phyloP scores from a whole-genome alignment of 2,797 vertebrate genomes.

The Oceanodroma leucorhoa region DNA sequence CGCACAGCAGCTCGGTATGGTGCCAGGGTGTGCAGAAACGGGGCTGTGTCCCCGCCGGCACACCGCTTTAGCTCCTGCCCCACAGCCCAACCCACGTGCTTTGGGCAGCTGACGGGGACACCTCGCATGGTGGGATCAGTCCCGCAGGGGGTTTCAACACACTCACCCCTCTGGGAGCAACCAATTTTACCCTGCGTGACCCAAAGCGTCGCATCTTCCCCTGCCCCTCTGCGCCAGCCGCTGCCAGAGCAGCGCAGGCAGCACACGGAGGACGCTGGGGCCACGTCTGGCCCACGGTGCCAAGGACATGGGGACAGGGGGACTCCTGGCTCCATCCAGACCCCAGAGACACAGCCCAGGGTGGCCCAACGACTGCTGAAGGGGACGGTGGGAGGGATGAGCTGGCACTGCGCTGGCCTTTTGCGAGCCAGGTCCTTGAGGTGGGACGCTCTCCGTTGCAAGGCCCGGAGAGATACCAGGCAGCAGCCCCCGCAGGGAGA shows the following conservation, averaged over 20 bases:
- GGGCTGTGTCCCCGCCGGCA: neutral
- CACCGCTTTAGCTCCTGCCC: neutral
- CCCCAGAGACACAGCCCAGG: neutral
- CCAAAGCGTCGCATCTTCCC: neutral
- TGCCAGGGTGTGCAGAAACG: too few species aligned
- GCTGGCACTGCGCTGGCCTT: neutral
- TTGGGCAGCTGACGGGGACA: neutral
- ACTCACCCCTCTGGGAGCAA: neutral
- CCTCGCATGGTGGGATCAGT: neutral
- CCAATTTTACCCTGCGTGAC: neutral
- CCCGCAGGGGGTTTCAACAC: neutral
- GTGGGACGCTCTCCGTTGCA: neutral
- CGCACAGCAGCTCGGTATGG: rapidly evolving
- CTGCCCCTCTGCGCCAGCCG: rapidly evolving
- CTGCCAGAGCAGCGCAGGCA: neutral
- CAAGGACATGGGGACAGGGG: neutral
- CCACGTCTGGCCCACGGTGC: neutral
- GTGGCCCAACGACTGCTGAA: rapidly evolving
- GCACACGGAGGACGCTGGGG: neutral
- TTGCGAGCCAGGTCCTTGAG: neutral
- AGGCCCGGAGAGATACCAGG: too few species aligned
- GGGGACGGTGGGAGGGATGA: neutral
- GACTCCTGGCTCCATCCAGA: neutral
- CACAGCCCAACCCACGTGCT: neutral
- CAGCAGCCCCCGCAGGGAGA: neutral